Evolutionary conservation across 2,797 vertebrate genomes (phyloP), one percentile per base, ranked within the genome.

Genomic region (Prunella strophiata): DNA sequence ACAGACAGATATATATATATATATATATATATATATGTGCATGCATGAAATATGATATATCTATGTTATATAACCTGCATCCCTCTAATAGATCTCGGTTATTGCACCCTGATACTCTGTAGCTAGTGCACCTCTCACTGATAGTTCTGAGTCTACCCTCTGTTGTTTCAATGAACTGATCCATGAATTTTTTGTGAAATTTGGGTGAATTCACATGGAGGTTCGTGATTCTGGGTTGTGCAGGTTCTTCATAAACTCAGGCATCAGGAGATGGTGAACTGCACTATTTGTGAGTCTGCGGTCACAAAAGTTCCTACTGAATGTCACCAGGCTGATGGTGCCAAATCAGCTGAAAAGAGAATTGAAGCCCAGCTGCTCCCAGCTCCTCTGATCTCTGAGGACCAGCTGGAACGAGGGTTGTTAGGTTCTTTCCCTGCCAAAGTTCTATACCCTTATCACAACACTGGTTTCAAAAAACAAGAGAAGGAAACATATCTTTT

Each of bases 241-340:
- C 11, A 16, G 36, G 25, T 11, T 16, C 38, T 27, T 45, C 9
- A 32, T 6, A 4, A 52, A 10, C 45, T 52, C 38, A 23, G n/a
- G 27, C 27, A 59, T 13, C 16, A 45, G 29, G 36, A 58, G 9
- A 23, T 43, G 45, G 18, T 9, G 30, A 58, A 15, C 26, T 32
- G 8, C 34, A 7, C 18, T 16, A 1, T 45, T 43, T 13, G 10
- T 13, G 47, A 23, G 38, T 15, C 27, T 19, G 7, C 0, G 2
- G 5, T 38, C 38, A 45, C 7, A 2, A 2, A 36, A n/a, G n/a
- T 17, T 76, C 19, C 29, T 43, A 13, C 8, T 5, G 32, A 36
- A 74, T 0, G 1, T 29, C 38, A 16, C 29, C 22, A n/a, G 47
- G n/a, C n/a, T 38, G n/a, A 29, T 3, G 3, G n/a, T 25, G n/a